These are phyloP conservation scores for Sardinella longiceps DNA, from an alignment of 2,797 vertebrate species.

Conservation along the genomic window DNA sequence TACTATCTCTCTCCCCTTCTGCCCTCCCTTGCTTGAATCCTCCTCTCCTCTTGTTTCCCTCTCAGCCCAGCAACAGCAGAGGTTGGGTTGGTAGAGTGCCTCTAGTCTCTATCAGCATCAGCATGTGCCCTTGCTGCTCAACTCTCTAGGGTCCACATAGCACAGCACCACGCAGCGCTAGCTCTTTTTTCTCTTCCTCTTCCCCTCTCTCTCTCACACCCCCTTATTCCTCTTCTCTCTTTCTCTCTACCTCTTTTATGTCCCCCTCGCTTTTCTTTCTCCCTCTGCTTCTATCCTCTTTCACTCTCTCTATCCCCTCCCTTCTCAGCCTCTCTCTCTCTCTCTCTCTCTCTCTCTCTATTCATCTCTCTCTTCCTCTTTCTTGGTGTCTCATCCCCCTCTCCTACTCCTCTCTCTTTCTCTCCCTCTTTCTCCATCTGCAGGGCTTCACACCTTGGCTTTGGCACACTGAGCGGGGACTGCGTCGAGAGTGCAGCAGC, in stretches of 20 bases:
- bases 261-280: background rate
- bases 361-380: background rate
- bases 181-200: background rate
- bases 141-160: background rate
- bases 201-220: background rate
- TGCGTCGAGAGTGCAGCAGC: conserved; percentile 49
- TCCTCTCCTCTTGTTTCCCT: background rate
- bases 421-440: background rate
- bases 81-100: background rate
- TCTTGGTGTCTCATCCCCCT: background rate
- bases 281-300: background rate
- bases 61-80: background rate
- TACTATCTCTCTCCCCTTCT: background rate
- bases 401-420: background rate
- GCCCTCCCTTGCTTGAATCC: background rate
- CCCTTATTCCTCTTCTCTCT: background rate
- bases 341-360: background rate
- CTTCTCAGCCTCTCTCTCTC: background rate
- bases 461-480: conserved; percentile 28
- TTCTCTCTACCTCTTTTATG: conserved; percentile 18
- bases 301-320: background rate
- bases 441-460: conserved; percentile 35
- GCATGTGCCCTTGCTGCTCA: conserved; percentile 20
- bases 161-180: conserved; percentile 20
- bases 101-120: background rate